Evolutionary conservation across 2,113 vertebrate genomes (phyloP), one percentile per base, ranked within the genome.

Genomic region (Aptenodytes forsteri): DNA sequence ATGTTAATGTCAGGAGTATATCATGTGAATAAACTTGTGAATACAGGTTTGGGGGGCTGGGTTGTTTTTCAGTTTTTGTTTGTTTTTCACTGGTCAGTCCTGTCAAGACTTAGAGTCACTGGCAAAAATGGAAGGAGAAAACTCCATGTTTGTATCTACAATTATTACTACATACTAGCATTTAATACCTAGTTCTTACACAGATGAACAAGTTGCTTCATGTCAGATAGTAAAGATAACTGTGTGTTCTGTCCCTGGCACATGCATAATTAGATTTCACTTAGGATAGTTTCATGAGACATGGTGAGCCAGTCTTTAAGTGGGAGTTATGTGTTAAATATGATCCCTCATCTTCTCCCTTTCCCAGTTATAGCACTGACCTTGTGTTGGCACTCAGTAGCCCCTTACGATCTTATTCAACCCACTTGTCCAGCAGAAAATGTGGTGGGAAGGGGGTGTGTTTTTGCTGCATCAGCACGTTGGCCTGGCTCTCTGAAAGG

Each of bases 371-470:
- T 1, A 40, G 55, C n/a, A 22, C 19, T 67, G 61, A 66, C 42
- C 30, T 64, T 38, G 47, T 55, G 32, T 18, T 83, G 50, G 20
- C 38, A 25, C 40, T 61, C 21, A 8, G 52, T 34, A 65, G n/a
- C 47, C 16, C 38, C 25, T 79, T 18, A n/a, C 8, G n/a, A 19
- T 17, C 21, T 52, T 34, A 34, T 0, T 69, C 16, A 49, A 7
- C 30, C 59, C 3, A 9, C 49, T 73, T 69, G 47, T 56, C 29
- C 52, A 34, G 23, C 56, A 61, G 67, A 72, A 83, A n/a, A 42
- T 13, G 4, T 2, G 2, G 21, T 8, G 10, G 6, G 3, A 5
- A 25, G 17, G 5, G 15, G 14, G 25, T 19, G 30, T 44, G 16
- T 0, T 17, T 76, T 50, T 87, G 17, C 40, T 89, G 30, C 22